Evolutionary conservation across 2,888 invertebrate species (phyloP), one percentile per base, ranked within the genome.

Genomic region (Sthenelais limicola): DNA sequence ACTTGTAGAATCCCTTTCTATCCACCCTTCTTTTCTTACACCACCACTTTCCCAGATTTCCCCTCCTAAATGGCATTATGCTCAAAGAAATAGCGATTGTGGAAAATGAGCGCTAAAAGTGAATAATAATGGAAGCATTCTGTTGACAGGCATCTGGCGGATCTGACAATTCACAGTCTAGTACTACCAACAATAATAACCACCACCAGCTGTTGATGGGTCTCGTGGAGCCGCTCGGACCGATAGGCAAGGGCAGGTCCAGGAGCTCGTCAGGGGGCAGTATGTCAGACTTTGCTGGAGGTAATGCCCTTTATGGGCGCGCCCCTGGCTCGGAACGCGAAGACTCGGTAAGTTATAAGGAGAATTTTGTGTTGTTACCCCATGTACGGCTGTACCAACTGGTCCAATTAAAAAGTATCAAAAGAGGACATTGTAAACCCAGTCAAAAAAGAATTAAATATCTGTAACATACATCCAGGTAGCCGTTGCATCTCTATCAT

Each of bases 281-380:
- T 24, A 54, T 52, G 54, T 54, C 70, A 3, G 70, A 54, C 30
- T 70, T 70, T n/a, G 28, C 70, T 3, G 54, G 35, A 15, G 38
- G 54, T 35, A 32, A 30, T 28, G 26, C 28, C 33, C 43, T 70
- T 66, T 87, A 87, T 71, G 85, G 83, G 68, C 85, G 85, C 78
- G 87, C 87, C 15, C 88, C 87, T 4, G 88, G 88, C n/a, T 87
- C 84, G 54, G 88, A 88, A 73, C 80, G 88, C 71, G 88, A 88
- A 77, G 88, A 88, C 72, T 84, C 83, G 62, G 43, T 15, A 43
- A 43, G 12, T 15, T 9, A 18, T 43, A 43, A 18, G 43, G 43
- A 12, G 43, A 43, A 43, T 15, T 43, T 15, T 43, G 18, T 43
- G 43, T 43, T 9, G 9, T 43, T 15, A 9, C 43, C 43, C 9